Evolutionary conservation across 2,797 vertebrate species (phyloP), one percentile per base, ranked within the genome.

Genomic region (Champsocephalus gunnari): DNA sequence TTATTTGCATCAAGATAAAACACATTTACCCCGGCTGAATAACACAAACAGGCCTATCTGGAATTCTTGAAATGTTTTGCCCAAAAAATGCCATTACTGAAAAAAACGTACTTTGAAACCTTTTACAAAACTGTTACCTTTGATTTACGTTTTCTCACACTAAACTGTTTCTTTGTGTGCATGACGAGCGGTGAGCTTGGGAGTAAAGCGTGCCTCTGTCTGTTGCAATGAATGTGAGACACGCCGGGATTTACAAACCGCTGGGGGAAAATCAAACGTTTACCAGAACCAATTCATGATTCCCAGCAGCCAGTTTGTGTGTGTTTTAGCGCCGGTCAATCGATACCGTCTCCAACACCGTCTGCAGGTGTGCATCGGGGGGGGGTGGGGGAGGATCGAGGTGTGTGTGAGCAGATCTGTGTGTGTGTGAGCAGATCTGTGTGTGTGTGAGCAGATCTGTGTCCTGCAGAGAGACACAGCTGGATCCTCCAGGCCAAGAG

Each of bases 401-500:
- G 66, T 66, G 57, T 65, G 63, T 44, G 70, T 19, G 19, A 57
- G 64, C n/a, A 50, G 21, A 63, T 60, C 59, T 66, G 53, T 63
- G 24, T 24, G 24, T 24, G 24, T 24, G 3, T 28, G 64, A n/a
- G 56, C 24, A 63, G 57, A 62, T 66, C 49, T 63, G 64, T 24
- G 56, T 34, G 24, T 19, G 57, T 38, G 65, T 59, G 73, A 64
- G 70, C 57, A 70, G 59, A 75, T 82, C 69, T 77, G 71, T 61
- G 81, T 87, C 88, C 80, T 77, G 64, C 77, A 70, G 73, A 62
- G 88, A 83, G 64, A 79, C 85, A 75, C 88, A 92, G 89, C 87
- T 91, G 88, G 86, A 88, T 86, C 66, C 84, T 87, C 66, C 56
- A 75, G 91, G 90, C 89, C 87, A 82, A 79, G 34, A 45, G 77